phyloP scores from a whole-genome alignment of 2,113 vertebrate species.

The Thunnus thynnus region DNA sequence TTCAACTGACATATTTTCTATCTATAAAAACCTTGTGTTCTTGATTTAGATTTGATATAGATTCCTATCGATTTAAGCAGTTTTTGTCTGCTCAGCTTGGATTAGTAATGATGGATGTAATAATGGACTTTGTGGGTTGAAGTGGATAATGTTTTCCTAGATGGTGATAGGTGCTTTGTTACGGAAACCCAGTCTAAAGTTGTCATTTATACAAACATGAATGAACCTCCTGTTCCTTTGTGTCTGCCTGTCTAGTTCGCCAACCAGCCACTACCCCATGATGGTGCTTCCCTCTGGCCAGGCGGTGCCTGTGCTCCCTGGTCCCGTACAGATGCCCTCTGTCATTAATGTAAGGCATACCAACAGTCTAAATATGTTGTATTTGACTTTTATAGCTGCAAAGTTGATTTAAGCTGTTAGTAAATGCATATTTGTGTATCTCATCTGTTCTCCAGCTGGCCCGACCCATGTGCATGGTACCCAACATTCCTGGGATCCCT shows the following conservation, averaged over 20 bases:
- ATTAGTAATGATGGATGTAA: not conserved
- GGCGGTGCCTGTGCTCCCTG: conserved; percentile 92
- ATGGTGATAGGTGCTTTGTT: not conserved
- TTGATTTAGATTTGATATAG: not conserved
- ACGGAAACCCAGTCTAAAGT: not conserved
- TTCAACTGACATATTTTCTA: not conserved
- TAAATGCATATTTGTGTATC: conserved; percentile 29
- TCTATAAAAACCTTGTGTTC: not conserved
- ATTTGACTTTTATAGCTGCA: conserved; percentile 2
- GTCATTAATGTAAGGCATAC: conserved; percentile 93
- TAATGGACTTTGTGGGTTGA: not conserved
- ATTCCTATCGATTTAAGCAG: too few species aligned
- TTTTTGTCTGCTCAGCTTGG: not conserved
- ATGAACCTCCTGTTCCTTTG: conserved; percentile 2
- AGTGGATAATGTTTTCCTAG: not conserved
- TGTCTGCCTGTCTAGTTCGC: conserved; percentile 85
- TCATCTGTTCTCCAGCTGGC: conserved; percentile 86
- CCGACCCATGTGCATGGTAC: conserved; percentile 93
- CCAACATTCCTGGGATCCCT: conserved; percentile 97
- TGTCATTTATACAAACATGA: conserved; percentile 1
- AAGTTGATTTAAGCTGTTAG: conserved; percentile 25
- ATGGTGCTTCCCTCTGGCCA: conserved; percentile 97
- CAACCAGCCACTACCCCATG: conserved; percentile 92
- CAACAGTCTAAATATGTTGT: not conserved
- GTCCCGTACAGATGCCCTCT: conserved; percentile 94